Conservation (phyloP, 2,113 vertebrate species). For the Mustela nigripes region DNA sequence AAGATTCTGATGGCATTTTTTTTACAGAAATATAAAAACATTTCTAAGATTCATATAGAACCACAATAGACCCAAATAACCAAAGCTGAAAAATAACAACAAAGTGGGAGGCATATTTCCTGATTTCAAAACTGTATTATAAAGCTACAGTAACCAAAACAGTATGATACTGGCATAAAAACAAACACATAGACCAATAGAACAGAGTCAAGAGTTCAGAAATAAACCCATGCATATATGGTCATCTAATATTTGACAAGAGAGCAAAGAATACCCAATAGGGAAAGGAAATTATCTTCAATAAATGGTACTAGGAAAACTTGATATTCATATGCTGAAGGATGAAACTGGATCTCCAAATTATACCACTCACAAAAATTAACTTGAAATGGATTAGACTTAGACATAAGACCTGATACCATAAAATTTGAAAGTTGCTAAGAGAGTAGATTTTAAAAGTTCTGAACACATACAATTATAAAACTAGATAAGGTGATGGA, state of each 20-base stretch:
- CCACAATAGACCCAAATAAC: neutral
- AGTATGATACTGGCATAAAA: neutral
- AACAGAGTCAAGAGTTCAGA: neutral
- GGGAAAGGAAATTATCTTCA: neutral
- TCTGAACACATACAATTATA: neutral
- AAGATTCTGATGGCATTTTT: neutral
- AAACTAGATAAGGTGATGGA: neutral
- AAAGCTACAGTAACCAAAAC: neutral
- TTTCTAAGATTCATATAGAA: neutral
- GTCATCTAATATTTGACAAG: neutral
- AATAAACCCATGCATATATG: neutral
- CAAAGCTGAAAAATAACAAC: neutral
- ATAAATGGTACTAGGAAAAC: neutral
- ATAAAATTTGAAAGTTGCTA: neutral
- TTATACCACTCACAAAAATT: conserved; percentile 9
- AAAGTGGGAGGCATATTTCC: neutral
- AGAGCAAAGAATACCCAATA: neutral
- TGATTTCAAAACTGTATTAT: neutral
- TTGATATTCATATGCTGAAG: neutral
- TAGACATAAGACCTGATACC: neutral
- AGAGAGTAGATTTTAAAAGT: neutral
- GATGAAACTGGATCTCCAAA: neutral
- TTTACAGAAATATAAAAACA: neutral
- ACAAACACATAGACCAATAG: neutral
- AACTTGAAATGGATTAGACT: neutral